Evolutionary conservation across 1,140 invertebrate species (phyloP).

Genomic region (Melanaphis sacchari): DNA sequence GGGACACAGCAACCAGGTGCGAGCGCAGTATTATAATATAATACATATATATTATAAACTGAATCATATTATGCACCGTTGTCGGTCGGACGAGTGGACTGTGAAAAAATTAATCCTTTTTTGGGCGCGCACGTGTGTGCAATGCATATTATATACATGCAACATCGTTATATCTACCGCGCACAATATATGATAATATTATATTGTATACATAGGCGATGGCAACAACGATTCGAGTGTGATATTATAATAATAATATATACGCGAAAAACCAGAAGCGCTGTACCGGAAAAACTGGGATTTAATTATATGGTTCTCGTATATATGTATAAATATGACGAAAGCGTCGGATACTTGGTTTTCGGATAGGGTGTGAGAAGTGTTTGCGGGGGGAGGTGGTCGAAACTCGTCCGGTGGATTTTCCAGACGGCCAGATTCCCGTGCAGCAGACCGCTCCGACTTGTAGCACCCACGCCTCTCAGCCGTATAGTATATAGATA

Average conservation of each 20-base stretch:
- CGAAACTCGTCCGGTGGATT: neutral
- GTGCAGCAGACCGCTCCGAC: neutral
- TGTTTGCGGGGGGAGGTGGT: neutral
- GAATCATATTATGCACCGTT: neutral
- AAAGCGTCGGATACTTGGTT: neutral
- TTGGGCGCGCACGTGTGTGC: constrained; percentile 9
- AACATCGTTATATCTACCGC: neutral
- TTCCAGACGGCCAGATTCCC: constrained; percentile 17
- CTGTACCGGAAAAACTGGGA: constrained; percentile 42
- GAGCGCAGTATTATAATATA: neutral
- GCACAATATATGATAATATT: neutral
- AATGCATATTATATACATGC: neutral
- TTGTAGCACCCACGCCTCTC: neutral
- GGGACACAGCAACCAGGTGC: neutral
- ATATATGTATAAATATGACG: neutral
- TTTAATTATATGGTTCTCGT: constrained; percentile 6
- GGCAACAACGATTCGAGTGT: neutral
- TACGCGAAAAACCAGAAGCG: neutral
- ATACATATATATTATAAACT: neutral
- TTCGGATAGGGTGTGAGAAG: too few relatives aligned
- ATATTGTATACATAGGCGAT: neutral
- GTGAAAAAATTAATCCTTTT: constrained; percentile 14
- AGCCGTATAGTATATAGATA: neutral
- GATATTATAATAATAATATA: neutral
- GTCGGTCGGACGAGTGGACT: neutral